Evolutionary conservation across 2,113 vertebrate genomes (phyloP), one percentile per base, ranked within the genome.

Genomic region (Chelonoidis abingdonii): DNA sequence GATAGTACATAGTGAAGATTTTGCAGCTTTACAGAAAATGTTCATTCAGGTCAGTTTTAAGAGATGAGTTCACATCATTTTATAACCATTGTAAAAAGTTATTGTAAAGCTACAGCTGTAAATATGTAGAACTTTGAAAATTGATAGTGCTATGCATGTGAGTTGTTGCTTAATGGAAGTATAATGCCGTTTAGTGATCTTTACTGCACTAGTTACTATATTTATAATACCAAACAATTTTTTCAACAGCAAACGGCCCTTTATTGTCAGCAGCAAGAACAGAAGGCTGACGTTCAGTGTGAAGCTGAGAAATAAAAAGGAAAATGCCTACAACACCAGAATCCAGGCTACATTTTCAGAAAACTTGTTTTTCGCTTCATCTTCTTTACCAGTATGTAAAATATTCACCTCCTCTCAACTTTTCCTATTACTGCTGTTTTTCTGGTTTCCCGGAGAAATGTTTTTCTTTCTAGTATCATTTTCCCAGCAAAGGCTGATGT

Each of bases 261-360:
- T 98, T 50, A 95, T 99, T 96, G 98, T 99, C 97, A 98, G 98
- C 92, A 98, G 97, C 91, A 99, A 98, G 89, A 99, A 97, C 96
- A 98, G 96, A 97, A 98, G 98, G 65, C 88, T 99, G 95, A 98
- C 98, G 0, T 99, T 99, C 92, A 97, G 97, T 2, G 95, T 99
- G 31, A 97, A 92, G 6, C 93, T 99, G 96, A 98, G 84, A 96
- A 99, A 99, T 96, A 98, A 97, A 94, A 98, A 97, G 82, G 99
- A 99, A 96, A 99, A 99, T 29, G 98, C 99, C 3, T 99, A 99
- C 94, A 99, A 99, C 97, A 98, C 99, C 10, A 98, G 97, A 83
- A 96, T 99, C 82, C 86, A 97, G 62, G 97, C 97, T 44, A 96
- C 96, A 0, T 99, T 98, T 98, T 99, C 99, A 82, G 98, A 98